Evolutionary conservation across 2,113 vertebrate species (phyloP).

Genomic region (Nibea coibor): DNA sequence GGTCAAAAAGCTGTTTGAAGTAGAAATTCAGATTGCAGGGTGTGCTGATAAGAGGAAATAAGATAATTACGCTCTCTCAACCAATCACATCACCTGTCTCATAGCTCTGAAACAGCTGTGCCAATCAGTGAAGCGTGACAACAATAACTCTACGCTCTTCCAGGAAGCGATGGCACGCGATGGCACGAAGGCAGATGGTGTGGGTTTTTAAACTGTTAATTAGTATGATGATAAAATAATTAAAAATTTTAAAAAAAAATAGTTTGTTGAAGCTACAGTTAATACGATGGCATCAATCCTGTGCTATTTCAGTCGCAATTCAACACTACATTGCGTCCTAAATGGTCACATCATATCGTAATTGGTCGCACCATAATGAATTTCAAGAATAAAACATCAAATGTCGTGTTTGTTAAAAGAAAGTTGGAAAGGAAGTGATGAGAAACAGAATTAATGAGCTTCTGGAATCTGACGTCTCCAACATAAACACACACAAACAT

Average conservation of each 20-base stretch:
- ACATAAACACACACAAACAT: neutral
- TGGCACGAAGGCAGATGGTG: neutral
- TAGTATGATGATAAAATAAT: neutral
- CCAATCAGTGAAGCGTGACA: neutral
- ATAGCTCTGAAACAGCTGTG: conserved; percentile 5
- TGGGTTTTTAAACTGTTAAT: neutral
- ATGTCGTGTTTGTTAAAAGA: neutral
- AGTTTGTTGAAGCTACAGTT: neutral
- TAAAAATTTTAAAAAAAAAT: neutral
- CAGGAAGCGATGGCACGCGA: neutral
- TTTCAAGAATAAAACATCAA: neutral
- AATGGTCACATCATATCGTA: conserved; percentile 9
- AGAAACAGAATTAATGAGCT: neutral
- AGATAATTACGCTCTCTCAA: neutral
- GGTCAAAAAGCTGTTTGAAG: neutral
- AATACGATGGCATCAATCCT: neutral
- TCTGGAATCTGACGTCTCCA: neutral
- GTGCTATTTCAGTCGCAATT: neutral
- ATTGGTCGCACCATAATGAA: neutral
- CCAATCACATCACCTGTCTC: neutral
- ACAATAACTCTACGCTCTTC: neutral
- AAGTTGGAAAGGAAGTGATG: neutral
- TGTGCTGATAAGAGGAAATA: neutral
- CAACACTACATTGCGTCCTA: neutral
- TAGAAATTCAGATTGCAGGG: neutral